phyloP scores from a whole-genome alignment of 2,888 invertebrate species.

The Drepana falcataria region DNA sequence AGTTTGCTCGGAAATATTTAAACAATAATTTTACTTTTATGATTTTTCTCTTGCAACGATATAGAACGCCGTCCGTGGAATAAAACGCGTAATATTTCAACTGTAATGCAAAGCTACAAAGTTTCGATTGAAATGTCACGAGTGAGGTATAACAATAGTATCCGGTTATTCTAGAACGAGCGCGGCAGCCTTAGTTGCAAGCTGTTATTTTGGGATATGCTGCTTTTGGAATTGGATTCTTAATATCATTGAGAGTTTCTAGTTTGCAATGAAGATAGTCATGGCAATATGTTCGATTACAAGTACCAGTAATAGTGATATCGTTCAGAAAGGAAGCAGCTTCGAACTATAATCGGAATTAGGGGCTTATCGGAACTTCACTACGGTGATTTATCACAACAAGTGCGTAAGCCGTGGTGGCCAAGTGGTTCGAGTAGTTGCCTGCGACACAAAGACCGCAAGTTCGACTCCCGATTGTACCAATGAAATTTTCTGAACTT shows the following conservation, averaged over 20 bases:
- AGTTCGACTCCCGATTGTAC: too few species aligned
- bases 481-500: too few species aligned
- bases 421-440: too few species aligned
- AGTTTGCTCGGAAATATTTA: not conserved
- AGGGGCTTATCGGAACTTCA: too few species aligned
- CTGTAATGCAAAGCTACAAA: slow-evolving; percentile 25
- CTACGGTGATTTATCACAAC: too few species aligned
- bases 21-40: not conserved
- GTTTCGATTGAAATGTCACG: slow-evolving; percentile 45
- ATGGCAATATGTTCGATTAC: too few species aligned
- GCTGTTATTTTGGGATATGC: not conserved
- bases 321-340: too few species aligned
- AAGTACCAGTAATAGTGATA: too few species aligned
- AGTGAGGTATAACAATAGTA: slow-evolving; percentile 38
- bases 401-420: too few species aligned
- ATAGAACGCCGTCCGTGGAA: not conserved
- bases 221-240: not conserved
- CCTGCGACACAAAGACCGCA: too few species aligned
- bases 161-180: slow-evolving; percentile 6
- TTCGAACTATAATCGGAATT: too few species aligned
- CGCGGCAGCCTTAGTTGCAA: not conserved
- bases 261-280: too few species aligned
- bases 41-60: not conserved
- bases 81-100: slow-evolving; percentile 2
- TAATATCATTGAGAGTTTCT: not conserved